Percentiles rank a stretch among this genome's conserved stretches.
phyloP scores from a whole-genome alignment of 2,797 vertebrate species.

The Tamandua tetradactyla region DNA sequence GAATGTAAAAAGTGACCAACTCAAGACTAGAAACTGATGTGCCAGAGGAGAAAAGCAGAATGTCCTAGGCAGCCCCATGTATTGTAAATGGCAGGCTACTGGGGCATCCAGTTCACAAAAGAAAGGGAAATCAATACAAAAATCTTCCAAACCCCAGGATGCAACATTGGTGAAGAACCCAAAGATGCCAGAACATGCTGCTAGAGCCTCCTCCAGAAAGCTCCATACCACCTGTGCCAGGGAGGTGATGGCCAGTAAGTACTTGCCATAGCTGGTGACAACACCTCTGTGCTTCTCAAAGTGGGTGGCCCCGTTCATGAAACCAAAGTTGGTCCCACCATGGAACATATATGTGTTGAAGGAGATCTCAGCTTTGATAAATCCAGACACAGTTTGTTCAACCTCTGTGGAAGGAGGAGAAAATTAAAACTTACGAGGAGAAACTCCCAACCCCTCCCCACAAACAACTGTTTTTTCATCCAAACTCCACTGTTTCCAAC shows the following conservation, averaged over 20 bases:
- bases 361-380: conserved; percentile 90
- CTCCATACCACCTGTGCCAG: background rate
- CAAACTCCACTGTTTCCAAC: background rate
- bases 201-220: background rate
- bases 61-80: background rate
- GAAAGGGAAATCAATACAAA: background rate
- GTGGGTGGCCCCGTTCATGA: conserved; percentile 91
- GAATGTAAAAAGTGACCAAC: background rate
- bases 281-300: conserved; percentile 86
- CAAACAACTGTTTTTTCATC: background rate
- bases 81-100: background rate
- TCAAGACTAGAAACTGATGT: background rate
- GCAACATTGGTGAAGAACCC: background rate
- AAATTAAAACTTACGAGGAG: background rate
- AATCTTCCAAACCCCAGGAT: background rate
- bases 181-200: background rate
- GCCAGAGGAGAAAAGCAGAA: background rate
- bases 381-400: conserved; percentile 85
- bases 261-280: conserved; percentile 94
- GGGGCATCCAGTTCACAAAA: background rate
- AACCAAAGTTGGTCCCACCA: conserved; percentile 95
- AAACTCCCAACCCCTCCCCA: background rate
- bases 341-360: conserved; percentile 98
- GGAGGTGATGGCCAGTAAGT: background rate
- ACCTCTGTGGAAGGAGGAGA: conserved; percentile 64